These are phyloP conservation scores for Pandemis corylana DNA, from an alignment of 2,888 invertebrate genomes.

Conservation along the genomic window DNA sequence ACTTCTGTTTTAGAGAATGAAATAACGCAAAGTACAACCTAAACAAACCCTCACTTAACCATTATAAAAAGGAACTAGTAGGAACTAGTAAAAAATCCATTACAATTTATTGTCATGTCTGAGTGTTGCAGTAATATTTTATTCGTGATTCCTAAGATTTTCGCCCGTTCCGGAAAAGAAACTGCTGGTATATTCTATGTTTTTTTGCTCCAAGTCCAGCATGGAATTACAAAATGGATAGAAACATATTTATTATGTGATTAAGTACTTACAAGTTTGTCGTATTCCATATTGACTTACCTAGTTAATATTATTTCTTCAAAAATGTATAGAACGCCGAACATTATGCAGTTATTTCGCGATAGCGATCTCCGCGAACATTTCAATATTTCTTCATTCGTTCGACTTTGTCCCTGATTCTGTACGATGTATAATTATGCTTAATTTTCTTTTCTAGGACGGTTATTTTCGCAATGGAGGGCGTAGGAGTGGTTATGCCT, in stretches of 20 bases:
- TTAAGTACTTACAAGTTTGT: not conserved
- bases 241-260: too few relatives aligned
- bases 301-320: not conserved
- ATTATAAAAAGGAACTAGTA: too few relatives aligned
- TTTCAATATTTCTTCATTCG: slow-evolving; percentile 5
- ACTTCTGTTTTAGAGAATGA: too few relatives aligned
- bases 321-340: slow-evolving; percentile 1
- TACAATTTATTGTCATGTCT: too few relatives aligned
- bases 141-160: too few relatives aligned
- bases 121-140: too few relatives aligned
- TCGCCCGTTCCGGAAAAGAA: too few relatives aligned
- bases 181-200: too few relatives aligned
- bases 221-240: not conserved
- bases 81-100: too few relatives aligned
- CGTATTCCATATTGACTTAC: not conserved
- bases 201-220: not conserved
- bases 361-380: slow-evolving; percentile 22
- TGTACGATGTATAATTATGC: slow-evolving; percentile 16
- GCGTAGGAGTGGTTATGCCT: slow-evolving; percentile 96
- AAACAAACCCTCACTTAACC: too few relatives aligned
- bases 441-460: slow-evolving; percentile 85
- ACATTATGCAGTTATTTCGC: not conserved
- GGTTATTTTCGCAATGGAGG: slow-evolving; percentile 98
- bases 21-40: too few relatives aligned
- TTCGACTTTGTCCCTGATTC: slow-evolving; percentile 18